Base-by-base conservation (phyloP, 2,797 vertebrate species). In the Sebastes reedi region DNA sequence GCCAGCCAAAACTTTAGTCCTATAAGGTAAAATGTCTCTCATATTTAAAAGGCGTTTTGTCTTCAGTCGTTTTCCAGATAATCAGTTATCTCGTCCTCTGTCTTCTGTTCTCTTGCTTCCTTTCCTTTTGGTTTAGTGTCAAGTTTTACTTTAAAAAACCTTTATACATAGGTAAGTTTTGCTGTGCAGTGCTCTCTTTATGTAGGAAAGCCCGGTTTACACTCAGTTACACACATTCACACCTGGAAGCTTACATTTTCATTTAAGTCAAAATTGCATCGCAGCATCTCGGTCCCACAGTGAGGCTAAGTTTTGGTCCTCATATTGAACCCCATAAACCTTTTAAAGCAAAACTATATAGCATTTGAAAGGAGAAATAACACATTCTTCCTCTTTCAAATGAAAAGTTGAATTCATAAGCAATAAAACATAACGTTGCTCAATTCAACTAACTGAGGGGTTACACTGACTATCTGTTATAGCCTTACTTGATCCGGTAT, bases 1-100 rank as follows among this genome's bases (percentile, higher is more conserved):
- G n/a, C 60, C 11, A 46, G 50, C 3, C 50, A 8, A 39, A 22
- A 64, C 32, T 34, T 36, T 0, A 62, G 61, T 34, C 2, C 30
- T n/a, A 34, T 36, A 3, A 34, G 6, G 20, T 22, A 34, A n/a
- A 58, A 34, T 12, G 3, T 0, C 29, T 32, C 10, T 20, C 8
- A n/a, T 34, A 62, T 62, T n/a, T 22, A 62, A 0, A n/a, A n/a
- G 1, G 0, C 0, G 6, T 34, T 61, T 60, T 20, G 27, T 30
- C 27, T 60, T 60, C 3, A 20, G 0, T 34, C 59, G 29, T 3
- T 34, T 20, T 62, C 30, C 60, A 34, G 30, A 52, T 52, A 52
- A 52, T 22, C 30, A 4, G 30, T 13, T 42, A 0, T 16, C 12
- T 16, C 13, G 6, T 62, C 32, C 20, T 55, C 42, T 24, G 3